Evolutionary conservation across 2,888 invertebrate genomes (phyloP).

Genomic region (Alitta virens): DNA sequence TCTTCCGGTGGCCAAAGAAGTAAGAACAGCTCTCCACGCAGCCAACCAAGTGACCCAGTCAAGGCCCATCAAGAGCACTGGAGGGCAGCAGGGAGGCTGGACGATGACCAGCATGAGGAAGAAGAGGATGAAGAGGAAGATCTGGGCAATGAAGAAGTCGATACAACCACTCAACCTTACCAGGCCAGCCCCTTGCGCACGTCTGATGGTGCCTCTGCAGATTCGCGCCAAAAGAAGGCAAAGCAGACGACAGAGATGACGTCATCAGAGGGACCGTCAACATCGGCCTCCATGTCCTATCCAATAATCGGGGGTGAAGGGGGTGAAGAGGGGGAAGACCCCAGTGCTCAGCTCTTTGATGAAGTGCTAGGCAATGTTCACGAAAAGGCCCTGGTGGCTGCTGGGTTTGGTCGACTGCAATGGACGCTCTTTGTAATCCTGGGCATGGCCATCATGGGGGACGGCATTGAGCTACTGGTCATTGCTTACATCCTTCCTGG

Average conservation of each 20-base stretch:
- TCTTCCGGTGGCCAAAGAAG: not conserved
- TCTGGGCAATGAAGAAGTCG: too few species aligned
- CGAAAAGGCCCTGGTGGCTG: constrained; percentile 13
- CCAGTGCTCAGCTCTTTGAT: constrained; percentile 5
- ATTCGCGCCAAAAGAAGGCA: not conserved
- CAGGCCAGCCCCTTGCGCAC: not conserved
- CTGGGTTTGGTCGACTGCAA: constrained; percentile 25
- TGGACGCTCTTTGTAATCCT: constrained; percentile 22
- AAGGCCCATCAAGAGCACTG: not conserved
- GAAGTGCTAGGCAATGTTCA: constrained; percentile 9
- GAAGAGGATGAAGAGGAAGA: too few species aligned
- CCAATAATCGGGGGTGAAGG: not conserved
- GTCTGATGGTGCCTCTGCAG: not conserved
- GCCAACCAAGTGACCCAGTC: not conserved
- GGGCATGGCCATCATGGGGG: constrained; percentile 23
- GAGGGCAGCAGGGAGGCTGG: not conserved
- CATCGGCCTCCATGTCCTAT: not conserved
- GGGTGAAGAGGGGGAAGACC: not conserved
- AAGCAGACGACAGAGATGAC: not conserved
- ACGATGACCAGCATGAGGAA: too few species aligned
- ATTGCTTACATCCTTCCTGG: constrained; percentile 23
- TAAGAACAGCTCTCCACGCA: not conserved
- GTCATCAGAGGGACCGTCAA: not conserved
- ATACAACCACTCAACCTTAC: too few species aligned
- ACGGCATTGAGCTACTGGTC: constrained; percentile 22